Evolutionary conservation across 1,140 invertebrate genomes (phyloP).

Genomic region (Drosophila repletoides): DNA sequence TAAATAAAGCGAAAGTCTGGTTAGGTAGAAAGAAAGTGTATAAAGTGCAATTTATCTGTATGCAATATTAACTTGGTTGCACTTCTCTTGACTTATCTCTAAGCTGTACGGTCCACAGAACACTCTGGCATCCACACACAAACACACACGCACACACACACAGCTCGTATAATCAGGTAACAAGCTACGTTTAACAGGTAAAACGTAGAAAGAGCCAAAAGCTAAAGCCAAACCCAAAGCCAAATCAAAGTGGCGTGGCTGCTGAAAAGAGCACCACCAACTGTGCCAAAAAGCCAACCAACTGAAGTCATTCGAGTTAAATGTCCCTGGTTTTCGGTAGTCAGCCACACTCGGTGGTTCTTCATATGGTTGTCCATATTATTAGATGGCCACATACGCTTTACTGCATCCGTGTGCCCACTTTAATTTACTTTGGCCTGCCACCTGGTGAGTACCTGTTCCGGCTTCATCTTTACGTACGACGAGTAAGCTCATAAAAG

Average conservation of each 20-base stretch:
- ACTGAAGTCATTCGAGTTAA: constrained; percentile 42
- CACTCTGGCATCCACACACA: constrained; percentile 23
- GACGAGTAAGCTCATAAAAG: constrained; percentile 26
- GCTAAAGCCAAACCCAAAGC: constrained; percentile 26
- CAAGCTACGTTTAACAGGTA: constrained; percentile 55
- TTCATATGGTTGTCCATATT: constrained; percentile 26
- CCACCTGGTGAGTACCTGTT: not conserved
- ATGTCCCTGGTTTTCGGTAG: constrained; percentile 44
- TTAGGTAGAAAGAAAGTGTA: constrained; percentile 18
- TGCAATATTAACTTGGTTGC: constrained; percentile 63
- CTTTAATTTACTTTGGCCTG: constrained; percentile 24
- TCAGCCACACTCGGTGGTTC: constrained; percentile 33
- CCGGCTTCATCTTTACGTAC: not conserved
- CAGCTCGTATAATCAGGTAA: constrained; percentile 54
- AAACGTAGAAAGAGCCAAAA: constrained; percentile 12
- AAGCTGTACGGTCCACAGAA: constrained; percentile 65
- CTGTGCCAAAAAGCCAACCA: constrained; percentile 18
- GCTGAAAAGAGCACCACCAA: constrained; percentile 15
- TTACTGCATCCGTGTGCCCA: constrained; percentile 4
- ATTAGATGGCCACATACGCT: constrained; percentile 10
- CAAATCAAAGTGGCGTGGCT: constrained; percentile 51
- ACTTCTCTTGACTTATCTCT: constrained; percentile 71
- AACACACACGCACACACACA: constrained; percentile 5
- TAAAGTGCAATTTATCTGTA: constrained; percentile 48
- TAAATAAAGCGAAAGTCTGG: not conserved